Evolutionary conservation across 2,888 invertebrate species (phyloP).

Genomic region (Drosophila anceps): DNA sequence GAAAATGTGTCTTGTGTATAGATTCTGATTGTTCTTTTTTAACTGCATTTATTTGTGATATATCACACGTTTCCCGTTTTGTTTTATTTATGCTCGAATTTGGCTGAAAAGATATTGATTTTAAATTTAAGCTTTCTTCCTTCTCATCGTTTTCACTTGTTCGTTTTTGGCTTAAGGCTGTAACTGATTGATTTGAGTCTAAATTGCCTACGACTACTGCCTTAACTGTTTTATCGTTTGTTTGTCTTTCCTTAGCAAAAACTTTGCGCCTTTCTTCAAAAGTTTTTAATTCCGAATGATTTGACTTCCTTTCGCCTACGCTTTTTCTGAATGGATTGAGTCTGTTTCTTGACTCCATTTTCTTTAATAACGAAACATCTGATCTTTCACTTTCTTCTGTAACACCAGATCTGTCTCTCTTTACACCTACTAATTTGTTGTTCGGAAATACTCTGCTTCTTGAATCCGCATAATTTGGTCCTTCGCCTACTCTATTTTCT

Average conservation of each 20-base stretch:
- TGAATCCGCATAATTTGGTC: background rate
- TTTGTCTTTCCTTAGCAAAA: background rate
- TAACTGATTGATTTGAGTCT: background rate
- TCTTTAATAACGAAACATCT: no score
- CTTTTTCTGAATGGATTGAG: background rate
- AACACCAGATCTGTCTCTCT: background rate
- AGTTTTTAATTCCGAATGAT: background rate
- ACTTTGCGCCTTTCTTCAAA: background rate
- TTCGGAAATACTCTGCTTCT: no score
- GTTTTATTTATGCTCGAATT: background rate
- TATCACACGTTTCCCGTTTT: background rate
- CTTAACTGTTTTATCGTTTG: background rate
- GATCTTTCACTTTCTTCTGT: background rate
- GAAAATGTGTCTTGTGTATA: background rate
- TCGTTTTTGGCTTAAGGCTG: background rate
- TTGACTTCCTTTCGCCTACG: background rate
- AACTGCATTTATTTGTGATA: background rate
- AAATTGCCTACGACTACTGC: background rate
- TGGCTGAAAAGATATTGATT: background rate
- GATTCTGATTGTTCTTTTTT: background rate
- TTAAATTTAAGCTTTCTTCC: background rate
- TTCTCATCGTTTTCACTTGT: background rate
- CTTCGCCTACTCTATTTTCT: background rate
- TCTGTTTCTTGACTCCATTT: constrained; percentile 2
- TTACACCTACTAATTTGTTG: background rate